Evolutionary conservation across 2,888 invertebrate genomes (phyloP), one percentile per base, ranked within the genome.

Genomic region (Pristionchus mayeri): DNA sequence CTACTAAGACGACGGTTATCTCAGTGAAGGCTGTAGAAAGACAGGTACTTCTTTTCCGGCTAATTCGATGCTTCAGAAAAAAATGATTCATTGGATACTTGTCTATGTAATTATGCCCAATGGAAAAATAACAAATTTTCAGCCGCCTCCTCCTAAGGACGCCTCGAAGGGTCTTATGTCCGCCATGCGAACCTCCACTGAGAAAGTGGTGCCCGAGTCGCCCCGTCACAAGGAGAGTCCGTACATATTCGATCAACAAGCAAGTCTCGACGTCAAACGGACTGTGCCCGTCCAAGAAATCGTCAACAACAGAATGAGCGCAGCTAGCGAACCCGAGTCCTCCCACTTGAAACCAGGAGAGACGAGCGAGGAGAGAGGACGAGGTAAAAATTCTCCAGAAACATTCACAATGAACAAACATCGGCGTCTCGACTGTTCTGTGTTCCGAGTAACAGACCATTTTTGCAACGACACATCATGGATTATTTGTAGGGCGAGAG

Each of bases 1-100:
- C 90, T 18, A 87, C 90, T 1, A 89, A 89, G 71, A 89, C 89
- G 3, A 89, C 90, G 30, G 90, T 89, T 3, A 88, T 90, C 7
- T 84, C 87, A 4, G 90, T 91, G 16, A 91, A 91, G 48, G 81
- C 81, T 18, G 63, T 63, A 7, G 81, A 60, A n/a, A 37, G 81
- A 82, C 81, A 82, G 81, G 81, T 82, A 63, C 48, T 11, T 78
- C 37, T 40, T 7, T 13, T 40, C 21, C 18, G 3, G 44, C 37
- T 40, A 13, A 75, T 44, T 75, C 21, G n/a, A 57, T 44, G 44
- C 6, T n/a, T n/a, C n/a, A n/a, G n/a, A n/a, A n/a, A n/a, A n/a
- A n/a, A n/a, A n/a, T n/a, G n/a, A n/a, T n/a, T n/a, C n/a, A n/a
- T n/a, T n/a, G n/a, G n/a, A n/a, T n/a, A n/a, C n/a, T n/a, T n/a